Base-by-base conservation (phyloP, 1,140 invertebrate species). In the Panagrolaimus sp. region DNA sequence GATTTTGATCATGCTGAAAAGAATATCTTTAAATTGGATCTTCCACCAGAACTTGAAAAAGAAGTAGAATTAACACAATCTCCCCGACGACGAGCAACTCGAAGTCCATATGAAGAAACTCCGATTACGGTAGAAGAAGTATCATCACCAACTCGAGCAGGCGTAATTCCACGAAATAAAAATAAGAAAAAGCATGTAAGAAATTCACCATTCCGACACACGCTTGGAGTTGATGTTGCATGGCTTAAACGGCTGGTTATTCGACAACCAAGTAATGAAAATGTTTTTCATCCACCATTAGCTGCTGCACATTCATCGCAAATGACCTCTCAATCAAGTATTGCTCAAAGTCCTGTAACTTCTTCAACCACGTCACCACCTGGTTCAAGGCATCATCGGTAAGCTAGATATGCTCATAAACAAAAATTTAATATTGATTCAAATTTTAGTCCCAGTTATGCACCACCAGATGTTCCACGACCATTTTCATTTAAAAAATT, bases 221-320 rank as follows among this genome's bases (percentile, higher is more conserved):
- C 79, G 8, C 45, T 81, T 5, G 77, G 71, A 13, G 80, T 81
- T 38, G 79, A 81, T 65, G 79, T 80, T 11, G 69, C 73, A 23
- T 80, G 78, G 78, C 51, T 80, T 14, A 80, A 80, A 53, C 68
- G 66, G 9, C 51, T 80, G 14, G 74, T 80, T 7, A 79, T 68
- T 31, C 72, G 51, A 16, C 20, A 20, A 5, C 20, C 51, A 2
- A 25, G 20, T 16, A 20, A 20, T 3, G 51, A 20, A 5, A 27
- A 57, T 57, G 20, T 27, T 16, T 8, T 57, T 20, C 51, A 57
- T 57, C 51, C 51, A 27, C 51, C 51, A 13, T 57, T 57, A 27
- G 7, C 31, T 38, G 51, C 51, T 25, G 51, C 51, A 20, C 51
- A 57, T 57, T 57, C 51, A 2, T 25, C 20, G 4, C 11, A 13